Evolutionary conservation across 2,888 invertebrate species (phyloP), one percentile per base, ranked within the genome.

Genomic region (Elegia similella): DNA sequence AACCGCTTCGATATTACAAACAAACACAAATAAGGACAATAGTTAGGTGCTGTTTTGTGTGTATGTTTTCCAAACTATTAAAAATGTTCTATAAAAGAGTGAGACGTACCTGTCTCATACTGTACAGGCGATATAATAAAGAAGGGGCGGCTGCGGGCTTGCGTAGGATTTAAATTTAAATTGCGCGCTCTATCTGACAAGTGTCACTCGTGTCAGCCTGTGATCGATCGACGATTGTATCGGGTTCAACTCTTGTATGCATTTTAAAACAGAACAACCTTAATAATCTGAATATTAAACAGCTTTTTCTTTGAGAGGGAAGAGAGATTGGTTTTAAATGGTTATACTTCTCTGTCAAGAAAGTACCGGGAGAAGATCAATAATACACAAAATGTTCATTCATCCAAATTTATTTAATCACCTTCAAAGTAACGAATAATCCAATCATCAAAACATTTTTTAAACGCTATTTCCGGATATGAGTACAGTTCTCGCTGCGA

Each of bases 191-290:
- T 84, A 83, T 85, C 83, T 82, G 78, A 76, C 75, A 72, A 80
- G 76, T 80, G 87, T 85, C 87, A 83, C 73, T 78, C 79, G 72
- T 73, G 80, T 73, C 62, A 57, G 58, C 58, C 52, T 75, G 78
- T 88, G 88, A 88, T 86, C 76, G 89, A 90, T 89, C 75, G 79
- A 69, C 72, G 84, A 82, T 85, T 77, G 76, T 81, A 82, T 84
- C 78, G 64, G 59, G 59, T 59, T 50, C 34, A 34, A 68, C 64
- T 38, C 38, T 50, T 44, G 38, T 38, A 54, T 57, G 42, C 13
- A 29, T 50, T 44, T 32, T 44, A 56, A 12, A 17, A 44, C 46
- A 46, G 17, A 12, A 46, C 12, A 46, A 23, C 16, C 12, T 38
- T 34, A n/a, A 34, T 5, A 12, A 38, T 38, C 38, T 12, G 38